Conservation (phyloP, 1,140 invertebrate species). For the Danaus melanippus region DNA sequence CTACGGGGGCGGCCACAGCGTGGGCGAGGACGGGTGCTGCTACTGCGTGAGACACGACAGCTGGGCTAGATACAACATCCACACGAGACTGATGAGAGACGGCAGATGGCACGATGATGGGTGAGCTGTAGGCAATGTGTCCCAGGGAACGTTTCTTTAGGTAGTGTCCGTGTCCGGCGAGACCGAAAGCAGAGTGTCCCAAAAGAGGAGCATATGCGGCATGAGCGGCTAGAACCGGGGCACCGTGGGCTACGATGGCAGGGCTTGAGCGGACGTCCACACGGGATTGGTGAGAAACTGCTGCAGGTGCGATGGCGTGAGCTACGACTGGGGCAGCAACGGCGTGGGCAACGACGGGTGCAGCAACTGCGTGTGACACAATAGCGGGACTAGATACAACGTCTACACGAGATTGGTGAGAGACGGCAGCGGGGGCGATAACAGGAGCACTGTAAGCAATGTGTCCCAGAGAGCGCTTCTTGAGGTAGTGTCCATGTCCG, state of each 20-base stretch:
- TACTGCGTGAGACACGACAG: constrained; percentile 21
- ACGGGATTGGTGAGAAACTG: constrained; percentile 46
- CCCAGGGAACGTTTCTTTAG: constrained; percentile 49
- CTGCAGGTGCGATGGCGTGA: constrained; percentile 32
- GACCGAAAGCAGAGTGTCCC: constrained; percentile 24
- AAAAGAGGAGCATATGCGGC: constrained; percentile 20
- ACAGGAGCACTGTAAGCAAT: constrained; percentile 34
- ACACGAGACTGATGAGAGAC: constrained; percentile 61
- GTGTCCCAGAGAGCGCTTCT: constrained; percentile 47
- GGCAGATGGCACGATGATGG: constrained; percentile 38
- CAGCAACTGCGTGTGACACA: constrained; percentile 2
- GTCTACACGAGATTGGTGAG: constrained; percentile 60
- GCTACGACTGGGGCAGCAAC: too few relatives aligned
- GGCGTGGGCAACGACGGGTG: too few relatives aligned
- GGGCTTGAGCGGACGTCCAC: constrained; percentile 48
- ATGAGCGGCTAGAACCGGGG: not conserved
- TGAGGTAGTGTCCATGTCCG: constrained; percentile 40
- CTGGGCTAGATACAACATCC: constrained; percentile 53
- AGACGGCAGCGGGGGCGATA: constrained; percentile 43
- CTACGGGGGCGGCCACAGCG: constrained; percentile 35
- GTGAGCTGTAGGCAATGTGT: constrained; percentile 34
- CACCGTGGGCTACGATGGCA: constrained; percentile 14
- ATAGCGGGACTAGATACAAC: constrained; percentile 53
- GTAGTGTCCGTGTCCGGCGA: constrained; percentile 36
- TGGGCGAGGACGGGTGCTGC: constrained; percentile 37